phyloP scores from a whole-genome alignment of 2,888 invertebrate genomes.

The Athetis lepigone region DNA sequence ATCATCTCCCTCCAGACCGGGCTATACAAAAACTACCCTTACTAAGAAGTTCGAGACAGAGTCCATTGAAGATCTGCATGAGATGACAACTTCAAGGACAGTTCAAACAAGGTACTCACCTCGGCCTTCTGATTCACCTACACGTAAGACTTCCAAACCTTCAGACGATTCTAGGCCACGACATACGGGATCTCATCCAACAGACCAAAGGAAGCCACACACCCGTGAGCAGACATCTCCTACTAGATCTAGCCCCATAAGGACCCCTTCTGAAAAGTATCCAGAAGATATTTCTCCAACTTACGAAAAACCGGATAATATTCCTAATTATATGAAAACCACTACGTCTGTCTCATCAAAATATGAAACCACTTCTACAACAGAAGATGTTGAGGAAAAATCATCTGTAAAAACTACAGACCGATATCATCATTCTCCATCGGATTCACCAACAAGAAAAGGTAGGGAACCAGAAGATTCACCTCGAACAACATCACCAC shows the following conservation, averaged over 20 bases:
- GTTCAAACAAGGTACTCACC: constrained; percentile 30
- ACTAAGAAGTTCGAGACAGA: constrained; percentile 49
- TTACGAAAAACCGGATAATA: constrained; percentile 19
- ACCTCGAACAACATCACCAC: constrained; percentile 18
- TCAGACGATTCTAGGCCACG: constrained; percentile 15
- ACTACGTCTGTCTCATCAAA: constrained; percentile 38
- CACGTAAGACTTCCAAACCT: constrained; percentile 35
- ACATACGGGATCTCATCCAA: not conserved
- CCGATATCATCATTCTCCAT: constrained; percentile 14
- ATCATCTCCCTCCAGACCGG: constrained; percentile 33
- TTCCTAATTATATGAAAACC: constrained; percentile 44
- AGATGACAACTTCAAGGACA: constrained; percentile 20
- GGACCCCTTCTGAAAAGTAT: constrained; percentile 19
- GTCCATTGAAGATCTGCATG: constrained; percentile 41
- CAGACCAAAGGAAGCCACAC: constrained; percentile 17
- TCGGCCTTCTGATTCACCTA: constrained; percentile 31
- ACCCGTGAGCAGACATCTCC: constrained; percentile 19
- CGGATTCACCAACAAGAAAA: constrained; percentile 29
- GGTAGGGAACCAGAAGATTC: constrained; percentile 15
- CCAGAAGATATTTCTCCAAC: constrained; percentile 42
- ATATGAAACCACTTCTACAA: constrained; percentile 32
- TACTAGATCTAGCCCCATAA: constrained; percentile 29
- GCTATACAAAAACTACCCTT: constrained; percentile 42
- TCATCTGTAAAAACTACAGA: constrained; percentile 22
- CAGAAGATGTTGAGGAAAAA: constrained; percentile 26